Conservation (phyloP, 1,140 invertebrate species). For the Dendrolimus punctatus region DNA sequence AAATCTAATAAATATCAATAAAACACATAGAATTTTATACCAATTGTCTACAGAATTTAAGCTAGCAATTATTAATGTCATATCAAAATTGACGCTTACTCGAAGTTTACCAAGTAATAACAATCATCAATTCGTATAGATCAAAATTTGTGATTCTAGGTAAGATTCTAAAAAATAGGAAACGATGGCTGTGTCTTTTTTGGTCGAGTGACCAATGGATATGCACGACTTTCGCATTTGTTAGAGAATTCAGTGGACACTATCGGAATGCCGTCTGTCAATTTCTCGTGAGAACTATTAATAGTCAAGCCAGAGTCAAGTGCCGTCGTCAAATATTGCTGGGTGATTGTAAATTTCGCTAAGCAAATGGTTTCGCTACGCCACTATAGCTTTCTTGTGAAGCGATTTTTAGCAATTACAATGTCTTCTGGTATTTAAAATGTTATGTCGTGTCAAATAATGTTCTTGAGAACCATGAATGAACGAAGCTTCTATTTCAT, state of each 20-base stretch:
- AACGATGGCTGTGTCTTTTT: conserved; percentile 51
- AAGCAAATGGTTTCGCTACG: conserved; percentile 59
- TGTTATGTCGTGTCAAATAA: conserved; percentile 27
- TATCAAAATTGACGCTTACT: too few relatives aligned
- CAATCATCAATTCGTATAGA: too few relatives aligned
- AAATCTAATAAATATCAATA: too few relatives aligned
- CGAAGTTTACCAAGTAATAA: too few relatives aligned
- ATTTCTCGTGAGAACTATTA: conserved; percentile 65
- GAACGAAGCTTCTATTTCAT: conserved; percentile 5
- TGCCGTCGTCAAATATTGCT: conserved; percentile 41
- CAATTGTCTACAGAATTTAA: too few relatives aligned
- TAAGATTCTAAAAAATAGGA: conserved; percentile 23
- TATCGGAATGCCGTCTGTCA: conserved; percentile 43
- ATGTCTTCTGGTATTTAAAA: conserved; percentile 47
- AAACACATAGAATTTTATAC: too few relatives aligned
- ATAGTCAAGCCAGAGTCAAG: conserved; percentile 28
- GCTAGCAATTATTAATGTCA: too few relatives aligned
- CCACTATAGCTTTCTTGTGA: conserved; percentile 50
- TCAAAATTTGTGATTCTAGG: too few relatives aligned
- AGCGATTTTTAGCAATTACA: conserved; percentile 47
- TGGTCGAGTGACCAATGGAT: conserved; percentile 48
- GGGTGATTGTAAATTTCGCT: conserved; percentile 55
- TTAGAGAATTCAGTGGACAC: conserved; percentile 51
- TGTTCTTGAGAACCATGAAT: conserved; percentile 59
- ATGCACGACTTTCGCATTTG: conserved; percentile 68